Conservation (phyloP, 2,888 invertebrate genomes). For the Craniophora ligustri region DNA sequence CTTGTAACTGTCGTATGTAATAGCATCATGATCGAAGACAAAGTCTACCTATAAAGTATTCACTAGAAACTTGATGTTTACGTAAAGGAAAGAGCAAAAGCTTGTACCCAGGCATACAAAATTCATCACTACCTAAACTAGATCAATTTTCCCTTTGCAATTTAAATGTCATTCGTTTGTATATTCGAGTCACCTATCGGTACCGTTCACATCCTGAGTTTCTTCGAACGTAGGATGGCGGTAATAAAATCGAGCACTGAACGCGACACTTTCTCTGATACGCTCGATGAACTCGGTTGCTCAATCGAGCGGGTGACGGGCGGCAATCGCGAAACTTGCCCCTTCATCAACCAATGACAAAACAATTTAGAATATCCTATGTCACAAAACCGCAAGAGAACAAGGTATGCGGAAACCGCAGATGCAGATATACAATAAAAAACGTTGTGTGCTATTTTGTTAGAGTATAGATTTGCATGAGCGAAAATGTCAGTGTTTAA, state of each 20-base stretch:
- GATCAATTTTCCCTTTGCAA: constrained; percentile 32
- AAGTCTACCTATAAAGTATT: constrained; percentile 15
- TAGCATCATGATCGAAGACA: background rate
- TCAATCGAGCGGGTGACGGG: constrained; percentile 54
- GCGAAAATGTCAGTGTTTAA: background rate
- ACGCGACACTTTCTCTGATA: constrained; percentile 56
- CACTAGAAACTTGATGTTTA: background rate
- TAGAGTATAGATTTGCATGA: background rate
- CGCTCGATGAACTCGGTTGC: constrained; percentile 47
- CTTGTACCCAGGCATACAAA: constrained; percentile 15
- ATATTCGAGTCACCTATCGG: constrained; percentile 49
- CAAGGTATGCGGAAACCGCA: background rate
- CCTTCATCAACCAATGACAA: constrained; percentile 35
- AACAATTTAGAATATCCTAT: constrained; percentile 25
- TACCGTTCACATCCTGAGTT: constrained; percentile 59
- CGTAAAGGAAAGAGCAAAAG: constrained; percentile 18
- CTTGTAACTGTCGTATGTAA: background rate
- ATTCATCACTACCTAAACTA: constrained; percentile 19
- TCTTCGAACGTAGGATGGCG: constrained; percentile 53
- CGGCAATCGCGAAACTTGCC: constrained; percentile 43
- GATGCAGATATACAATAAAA: background rate
- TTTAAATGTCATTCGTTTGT: constrained; percentile 42
- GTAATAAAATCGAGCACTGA: constrained; percentile 55
- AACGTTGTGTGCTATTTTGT: background rate
- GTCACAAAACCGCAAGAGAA: constrained; percentile 2